phyloP scores from a whole-genome alignment of 2,888 invertebrate genomes.

The Capitulum mitella region DNA sequence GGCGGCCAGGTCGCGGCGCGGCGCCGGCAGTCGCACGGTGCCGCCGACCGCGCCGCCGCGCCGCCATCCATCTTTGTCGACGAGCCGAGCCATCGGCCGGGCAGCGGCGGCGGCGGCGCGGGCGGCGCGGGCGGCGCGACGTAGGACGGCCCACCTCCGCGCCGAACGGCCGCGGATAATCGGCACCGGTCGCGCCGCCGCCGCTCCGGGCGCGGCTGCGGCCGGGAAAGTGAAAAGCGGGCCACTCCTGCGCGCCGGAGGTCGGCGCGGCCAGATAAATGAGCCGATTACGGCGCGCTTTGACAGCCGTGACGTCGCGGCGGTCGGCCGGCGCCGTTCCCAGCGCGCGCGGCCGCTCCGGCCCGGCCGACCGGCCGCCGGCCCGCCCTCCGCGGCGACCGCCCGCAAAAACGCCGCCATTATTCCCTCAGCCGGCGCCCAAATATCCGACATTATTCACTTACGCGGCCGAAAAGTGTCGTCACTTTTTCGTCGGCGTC shows the following conservation, averaged over 20 bases:
- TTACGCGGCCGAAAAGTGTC: background rate
- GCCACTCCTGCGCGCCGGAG: background rate
- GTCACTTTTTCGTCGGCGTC: background rate
- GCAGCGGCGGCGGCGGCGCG: background rate
- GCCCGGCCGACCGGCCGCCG: background rate
- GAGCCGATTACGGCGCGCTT: background rate
- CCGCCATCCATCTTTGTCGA: background rate
- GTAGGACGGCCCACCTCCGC: background rate
- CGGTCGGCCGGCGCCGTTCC: background rate
- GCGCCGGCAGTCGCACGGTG: background rate
- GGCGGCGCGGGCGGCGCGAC: background rate
- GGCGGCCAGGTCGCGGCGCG: background rate
- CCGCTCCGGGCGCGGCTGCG: background rate
- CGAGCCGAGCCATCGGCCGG: background rate
- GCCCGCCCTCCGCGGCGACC: background rate
- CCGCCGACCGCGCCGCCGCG: background rate
- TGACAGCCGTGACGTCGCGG: background rate
- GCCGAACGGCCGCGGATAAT: background rate
- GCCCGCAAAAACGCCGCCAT: background rate
- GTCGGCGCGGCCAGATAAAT: background rate
- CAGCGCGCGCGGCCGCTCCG: background rate
- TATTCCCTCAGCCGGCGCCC: background rate
- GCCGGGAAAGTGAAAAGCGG: background rate
- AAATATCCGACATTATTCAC: background rate
- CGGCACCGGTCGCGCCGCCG: background rate